phyloP scores from a whole-genome alignment of 2,888 invertebrate species.

The Lasius fuliginosus region DNA sequence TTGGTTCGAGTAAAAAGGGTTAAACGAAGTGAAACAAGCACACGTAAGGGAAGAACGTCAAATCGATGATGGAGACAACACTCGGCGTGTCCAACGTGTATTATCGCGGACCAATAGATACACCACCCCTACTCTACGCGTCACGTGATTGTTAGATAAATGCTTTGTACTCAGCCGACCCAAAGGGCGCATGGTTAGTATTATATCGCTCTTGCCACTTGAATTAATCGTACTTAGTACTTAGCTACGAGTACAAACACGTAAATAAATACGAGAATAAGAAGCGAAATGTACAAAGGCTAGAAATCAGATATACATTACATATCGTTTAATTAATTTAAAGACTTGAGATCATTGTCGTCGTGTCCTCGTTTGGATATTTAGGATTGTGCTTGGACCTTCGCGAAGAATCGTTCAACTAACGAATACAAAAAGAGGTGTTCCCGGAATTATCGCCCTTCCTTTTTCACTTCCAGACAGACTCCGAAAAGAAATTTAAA shows the following conservation, averaged over 20 bases:
- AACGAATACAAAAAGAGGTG: slow-evolving; percentile 17
- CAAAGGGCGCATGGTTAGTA: slow-evolving; percentile 73
- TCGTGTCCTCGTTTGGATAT: slow-evolving; percentile 64
- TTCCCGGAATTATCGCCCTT: slow-evolving; percentile 33
- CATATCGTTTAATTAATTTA: slow-evolving; percentile 78
- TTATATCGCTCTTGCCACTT: slow-evolving; percentile 60
- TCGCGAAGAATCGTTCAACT: slow-evolving; percentile 37
- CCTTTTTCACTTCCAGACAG: neutral
- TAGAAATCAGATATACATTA: slow-evolving; percentile 78
- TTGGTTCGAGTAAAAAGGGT: slow-evolving; percentile 23
- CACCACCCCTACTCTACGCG: slow-evolving; percentile 53
- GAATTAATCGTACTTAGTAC: slow-evolving; percentile 70
- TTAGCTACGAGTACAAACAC: slow-evolving; percentile 74
- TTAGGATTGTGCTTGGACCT: slow-evolving; percentile 52
- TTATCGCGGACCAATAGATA: slow-evolving; percentile 39
- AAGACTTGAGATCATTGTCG: slow-evolving; percentile 85
- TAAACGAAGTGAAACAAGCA: slow-evolving; percentile 59
- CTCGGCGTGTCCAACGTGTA: slow-evolving; percentile 55
- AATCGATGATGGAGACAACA: slow-evolving; percentile 67
- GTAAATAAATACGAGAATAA: slow-evolving; percentile 84
- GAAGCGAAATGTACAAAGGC: slow-evolving; percentile 84
- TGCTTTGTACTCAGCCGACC: slow-evolving; percentile 84
- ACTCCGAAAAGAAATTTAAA: neutral
- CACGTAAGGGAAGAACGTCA: slow-evolving; percentile 68
- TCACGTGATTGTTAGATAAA: slow-evolving; percentile 76